Conservation (phyloP, 2,797 vertebrate species). For the Hippopotamyrus pictus region DNA sequence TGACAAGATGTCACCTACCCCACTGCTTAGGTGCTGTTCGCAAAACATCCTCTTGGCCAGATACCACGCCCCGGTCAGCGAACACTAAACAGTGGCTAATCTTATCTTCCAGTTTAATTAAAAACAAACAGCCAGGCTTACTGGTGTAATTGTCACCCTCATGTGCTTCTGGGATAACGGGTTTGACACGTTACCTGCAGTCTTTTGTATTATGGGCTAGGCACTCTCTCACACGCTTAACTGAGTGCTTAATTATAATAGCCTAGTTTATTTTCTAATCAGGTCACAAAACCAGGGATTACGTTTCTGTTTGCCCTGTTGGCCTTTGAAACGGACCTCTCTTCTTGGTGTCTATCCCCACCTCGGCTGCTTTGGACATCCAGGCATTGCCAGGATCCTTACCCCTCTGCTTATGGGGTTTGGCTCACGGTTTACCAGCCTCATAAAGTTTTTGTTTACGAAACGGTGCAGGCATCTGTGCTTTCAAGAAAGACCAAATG, state of each 20-base stretch:
- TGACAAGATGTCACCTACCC: not conserved
- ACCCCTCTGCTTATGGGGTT: not conserved
- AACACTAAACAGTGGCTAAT: not conserved
- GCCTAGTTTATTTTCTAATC: not conserved
- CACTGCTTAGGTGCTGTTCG: not conserved
- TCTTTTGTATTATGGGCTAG: not conserved
- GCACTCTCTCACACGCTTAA: not conserved
- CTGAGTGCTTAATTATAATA: not conserved
- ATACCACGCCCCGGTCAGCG: not conserved
- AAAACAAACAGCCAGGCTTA: not conserved
- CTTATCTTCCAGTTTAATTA: conserved; percentile 6
- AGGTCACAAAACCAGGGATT: not conserved
- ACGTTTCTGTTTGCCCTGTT: not conserved
- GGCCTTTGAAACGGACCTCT: not conserved
- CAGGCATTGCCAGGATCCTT: not conserved
- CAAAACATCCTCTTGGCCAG: not conserved
- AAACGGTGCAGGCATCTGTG: not conserved
- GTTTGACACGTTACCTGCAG: not conserved
- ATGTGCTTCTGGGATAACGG: not conserved
- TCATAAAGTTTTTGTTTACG: not conserved
- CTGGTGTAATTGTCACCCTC: not conserved
- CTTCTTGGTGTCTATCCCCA: not conserved
- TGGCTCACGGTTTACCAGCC: not conserved
- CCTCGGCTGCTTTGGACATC: not conserved
- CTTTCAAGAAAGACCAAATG: not conserved